Conservation (phyloP, 1,140 invertebrate genomes). For the Sipha flava region DNA sequence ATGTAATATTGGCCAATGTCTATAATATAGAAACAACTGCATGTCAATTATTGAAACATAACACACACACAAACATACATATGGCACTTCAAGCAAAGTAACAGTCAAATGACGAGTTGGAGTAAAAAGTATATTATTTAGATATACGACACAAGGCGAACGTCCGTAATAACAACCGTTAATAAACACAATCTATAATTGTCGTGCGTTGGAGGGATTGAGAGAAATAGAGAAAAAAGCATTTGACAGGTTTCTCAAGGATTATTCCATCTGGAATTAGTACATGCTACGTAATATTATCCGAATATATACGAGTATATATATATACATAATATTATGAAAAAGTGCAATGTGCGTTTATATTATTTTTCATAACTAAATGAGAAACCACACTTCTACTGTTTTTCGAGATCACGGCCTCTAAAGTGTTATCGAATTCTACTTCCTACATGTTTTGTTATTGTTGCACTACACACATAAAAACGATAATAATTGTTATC, state of each 20-base stretch:
- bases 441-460: too few relatives aligned
- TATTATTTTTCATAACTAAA: too few relatives aligned
- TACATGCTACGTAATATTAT: too few relatives aligned
- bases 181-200: too few relatives aligned
- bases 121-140: too few relatives aligned
- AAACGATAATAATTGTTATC: too few relatives aligned
- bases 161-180: background rate
- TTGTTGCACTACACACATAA: too few relatives aligned
- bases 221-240: background rate
- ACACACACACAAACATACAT: background rate
- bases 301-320: background rate
- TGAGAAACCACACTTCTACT: too few relatives aligned
- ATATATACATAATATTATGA: background rate
- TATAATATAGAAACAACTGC: background rate
- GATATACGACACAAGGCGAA: background rate
- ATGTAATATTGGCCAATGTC: background rate
- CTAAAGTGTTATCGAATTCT: too few relatives aligned
- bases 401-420: too few relatives aligned
- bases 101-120: background rate
- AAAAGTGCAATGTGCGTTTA: too few relatives aligned
- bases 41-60: background rate
- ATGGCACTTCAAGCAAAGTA: background rate
- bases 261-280: background rate
- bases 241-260: background rate
- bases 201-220: too few relatives aligned